These are phyloP conservation scores for Channa argus DNA, from an alignment of 2,113 vertebrate species.

Conservation along the genomic window DNA sequence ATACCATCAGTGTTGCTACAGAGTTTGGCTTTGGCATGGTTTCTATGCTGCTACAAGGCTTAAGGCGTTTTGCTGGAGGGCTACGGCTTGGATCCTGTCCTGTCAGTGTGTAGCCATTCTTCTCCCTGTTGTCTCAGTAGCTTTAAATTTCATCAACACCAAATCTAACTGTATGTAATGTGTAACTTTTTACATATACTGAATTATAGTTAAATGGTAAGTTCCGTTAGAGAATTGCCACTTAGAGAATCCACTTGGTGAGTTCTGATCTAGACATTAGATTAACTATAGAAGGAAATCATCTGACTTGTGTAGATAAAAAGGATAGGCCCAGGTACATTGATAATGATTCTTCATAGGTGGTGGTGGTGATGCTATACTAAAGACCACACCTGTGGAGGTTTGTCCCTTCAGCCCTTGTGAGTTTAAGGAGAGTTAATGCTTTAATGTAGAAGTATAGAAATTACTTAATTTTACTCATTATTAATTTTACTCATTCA, in stretches of 20 bases:
- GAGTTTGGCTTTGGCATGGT: constrained; percentile 17
- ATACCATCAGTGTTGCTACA: constrained; percentile 26
- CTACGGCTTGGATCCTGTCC: constrained; percentile 2
- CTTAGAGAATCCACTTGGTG: not conserved
- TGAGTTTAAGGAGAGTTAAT: not conserved
- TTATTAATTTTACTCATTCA: too few species aligned
- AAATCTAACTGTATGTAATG: not conserved
- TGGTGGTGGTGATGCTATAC: constrained; percentile 11
- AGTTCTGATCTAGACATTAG: not conserved
- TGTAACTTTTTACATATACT: not conserved
- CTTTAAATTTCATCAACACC: constrained; percentile 14
- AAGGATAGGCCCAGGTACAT: not conserved
- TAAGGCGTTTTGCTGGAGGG: constrained; percentile 30
- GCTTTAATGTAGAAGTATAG: not conserved
- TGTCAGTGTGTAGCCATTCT: constrained; percentile 1
- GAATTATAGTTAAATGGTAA: not conserved
- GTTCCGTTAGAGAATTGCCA: not conserved
- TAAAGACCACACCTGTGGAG: constrained; percentile 22
- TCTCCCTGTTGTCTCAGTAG: constrained; percentile 5
- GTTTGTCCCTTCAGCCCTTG: not conserved
- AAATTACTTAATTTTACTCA: not conserved
- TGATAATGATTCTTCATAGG: constrained; percentile 26
- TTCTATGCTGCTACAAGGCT: constrained; percentile 28
- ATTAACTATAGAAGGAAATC: not conserved
- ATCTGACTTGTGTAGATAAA: constrained; percentile 4